Base-by-base conservation (phyloP, 23 tunicate species). In the Diplosoma virens region DNA sequence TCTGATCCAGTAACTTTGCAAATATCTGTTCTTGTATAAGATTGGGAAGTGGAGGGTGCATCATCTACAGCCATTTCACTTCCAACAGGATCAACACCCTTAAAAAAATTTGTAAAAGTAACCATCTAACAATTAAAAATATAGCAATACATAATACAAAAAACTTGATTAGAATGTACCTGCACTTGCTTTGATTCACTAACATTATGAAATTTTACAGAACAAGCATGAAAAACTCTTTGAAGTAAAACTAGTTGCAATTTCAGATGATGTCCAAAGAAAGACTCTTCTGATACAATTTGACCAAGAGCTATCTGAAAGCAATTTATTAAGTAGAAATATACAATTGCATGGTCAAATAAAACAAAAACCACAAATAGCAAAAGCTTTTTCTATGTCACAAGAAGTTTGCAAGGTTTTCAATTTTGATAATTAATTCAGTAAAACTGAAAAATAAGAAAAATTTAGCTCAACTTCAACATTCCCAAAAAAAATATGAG, bases 181-280 rank as follows among this genome's bases (percentile, higher is more conserved):
- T 72, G 45, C 22, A 26, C 7, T 48, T 3, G 33, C 47, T 47
- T 47, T 3, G 61, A 22, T 48, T 72, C 78, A 48, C 60, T 72
- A 18, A 72, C 36, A 34, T 80, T 59, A 54, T 87, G 97, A 46
- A 67, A 85, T 66, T 90, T 90, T 9, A 67, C 68, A 41, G 84
- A 22, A 60, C 88, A 90, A 1, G 97, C 90, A 79, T 90, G 66
- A 74, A 86, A 90, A 30, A 90, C 67, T 59, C 97, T 79, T 75
- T 90, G 97, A 47, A 90, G 47, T 0, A 90, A 45, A 17, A 73
- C 84, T 1, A 90, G 86, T 37, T 78, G 74, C 53, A 36, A 59
- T 58, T 74, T 83, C 23, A 90, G 37, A 32, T 76, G 73, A n/a
- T 82, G 59, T 9, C 88, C 97, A 66, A 81, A 84, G 63, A 90